Percentiles rank a stretch among this genome's conserved stretches.
These are phyloP conservation scores for Suricata suricatta DNA, from an alignment of 2,113 vertebrate species.

Conservation along the genomic window DNA sequence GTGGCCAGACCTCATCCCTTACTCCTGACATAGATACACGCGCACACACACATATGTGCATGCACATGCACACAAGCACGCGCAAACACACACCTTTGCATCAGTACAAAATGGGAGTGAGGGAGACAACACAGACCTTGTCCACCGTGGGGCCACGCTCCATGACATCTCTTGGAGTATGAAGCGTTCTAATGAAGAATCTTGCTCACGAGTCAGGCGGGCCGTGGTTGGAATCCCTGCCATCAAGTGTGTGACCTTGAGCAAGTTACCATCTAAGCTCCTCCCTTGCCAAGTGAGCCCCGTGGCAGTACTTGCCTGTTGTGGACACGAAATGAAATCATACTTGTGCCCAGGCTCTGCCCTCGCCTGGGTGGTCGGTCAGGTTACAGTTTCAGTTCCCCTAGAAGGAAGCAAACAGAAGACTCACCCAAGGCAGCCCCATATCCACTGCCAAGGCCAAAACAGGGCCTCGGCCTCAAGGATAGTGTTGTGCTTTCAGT, in stretches of 20 bases:
- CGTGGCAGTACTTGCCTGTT: too few species aligned
- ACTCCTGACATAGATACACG: not conserved
- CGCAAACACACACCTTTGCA: too few species aligned
- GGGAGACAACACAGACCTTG: not conserved
- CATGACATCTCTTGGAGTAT: rapidly evolving
- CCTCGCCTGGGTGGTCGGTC: not conserved
- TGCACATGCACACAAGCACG: rapidly evolving
- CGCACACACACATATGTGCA: rapidly evolving
- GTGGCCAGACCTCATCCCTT: not conserved
- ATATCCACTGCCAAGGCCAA: not conserved
- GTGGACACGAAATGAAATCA: not conserved
- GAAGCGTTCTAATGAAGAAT: not conserved
- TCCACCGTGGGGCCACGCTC: rapidly evolving
- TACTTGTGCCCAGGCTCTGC: not conserved
- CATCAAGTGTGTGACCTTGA: not conserved
- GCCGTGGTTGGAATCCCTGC: not conserved
- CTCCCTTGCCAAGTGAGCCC: not conserved
- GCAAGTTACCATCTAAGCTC: too few species aligned
- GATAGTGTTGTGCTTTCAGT: not conserved
- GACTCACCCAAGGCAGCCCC: rapidly evolving
- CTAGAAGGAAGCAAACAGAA: not conserved
- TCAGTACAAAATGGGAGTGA: not conserved
- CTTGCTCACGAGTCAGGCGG: not conserved
- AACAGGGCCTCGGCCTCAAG: not conserved
- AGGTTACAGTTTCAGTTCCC: not conserved